phyloP scores from a whole-genome alignment of 2,888 invertebrate species.

The Candidula unifasciata region DNA sequence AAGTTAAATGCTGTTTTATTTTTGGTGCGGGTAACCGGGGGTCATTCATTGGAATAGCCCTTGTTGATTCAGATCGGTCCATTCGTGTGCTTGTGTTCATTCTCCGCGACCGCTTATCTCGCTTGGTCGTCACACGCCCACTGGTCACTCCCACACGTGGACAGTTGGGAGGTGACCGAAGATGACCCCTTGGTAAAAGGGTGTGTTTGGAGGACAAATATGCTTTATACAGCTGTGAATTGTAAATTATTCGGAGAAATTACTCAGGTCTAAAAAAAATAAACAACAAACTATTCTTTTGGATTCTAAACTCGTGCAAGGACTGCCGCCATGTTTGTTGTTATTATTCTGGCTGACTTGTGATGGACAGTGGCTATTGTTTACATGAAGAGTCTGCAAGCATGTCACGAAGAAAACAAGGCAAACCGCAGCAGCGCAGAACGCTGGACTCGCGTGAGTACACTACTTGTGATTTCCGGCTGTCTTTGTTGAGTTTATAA shows the following conservation, averaged over 20 bases:
- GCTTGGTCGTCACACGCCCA: slow-evolving; percentile 20
- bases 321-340: slow-evolving; percentile 68
- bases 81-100: background rate
- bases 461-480: slow-evolving; percentile 36
- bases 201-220: slow-evolving; percentile 9
- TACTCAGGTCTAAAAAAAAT: background rate
- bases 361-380: slow-evolving; percentile 60
- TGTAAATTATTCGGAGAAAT: slow-evolving; percentile 23
- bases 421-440: slow-evolving; percentile 78
- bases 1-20: slow-evolving; percentile 16
- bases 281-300: slow-evolving; percentile 32
- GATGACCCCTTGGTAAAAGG: slow-evolving; percentile 32
- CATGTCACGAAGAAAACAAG: slow-evolving; percentile 77
- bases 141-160: slow-evolving; percentile 39
- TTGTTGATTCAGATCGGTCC: slow-evolving; percentile 43
- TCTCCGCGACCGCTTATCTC: background rate
- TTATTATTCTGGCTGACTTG: slow-evolving; percentile 66
- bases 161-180: slow-evolving; percentile 26
- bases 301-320: slow-evolving; percentile 37
- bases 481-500: slow-evolving; percentile 56
- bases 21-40: slow-evolving; percentile 30
- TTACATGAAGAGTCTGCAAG: slow-evolving; percentile 56
- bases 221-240: background rate
- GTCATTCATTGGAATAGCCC: slow-evolving; percentile 38
- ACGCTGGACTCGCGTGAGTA: slow-evolving; percentile 77